phyloP scores from a whole-genome alignment of 2,888 invertebrate species.

The Lochmaea capreae region DNA sequence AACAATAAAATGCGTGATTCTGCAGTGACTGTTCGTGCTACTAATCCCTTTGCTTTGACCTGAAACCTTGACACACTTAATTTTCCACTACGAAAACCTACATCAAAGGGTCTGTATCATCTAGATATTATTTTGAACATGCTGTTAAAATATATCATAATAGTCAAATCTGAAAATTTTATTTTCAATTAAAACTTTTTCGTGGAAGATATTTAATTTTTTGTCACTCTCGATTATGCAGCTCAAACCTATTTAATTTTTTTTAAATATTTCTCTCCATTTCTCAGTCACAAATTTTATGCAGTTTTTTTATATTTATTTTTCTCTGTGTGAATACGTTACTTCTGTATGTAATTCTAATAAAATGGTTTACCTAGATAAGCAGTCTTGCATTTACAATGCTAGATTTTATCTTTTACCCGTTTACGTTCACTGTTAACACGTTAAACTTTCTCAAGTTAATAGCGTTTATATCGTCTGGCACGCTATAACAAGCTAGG shows the following conservation, averaged over 20 bases:
- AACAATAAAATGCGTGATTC: conserved; percentile 29
- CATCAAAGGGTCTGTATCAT: conserved; percentile 5
- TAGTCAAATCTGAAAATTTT: too few relatives aligned
- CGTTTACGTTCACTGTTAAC: conserved; percentile 19
- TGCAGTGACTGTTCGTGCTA: conserved; percentile 14
- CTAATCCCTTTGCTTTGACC: conserved; percentile 21
- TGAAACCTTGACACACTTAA: conserved; percentile 25
- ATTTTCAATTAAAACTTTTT: too few relatives aligned
- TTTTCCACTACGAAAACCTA: neutral
- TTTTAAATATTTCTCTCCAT: too few relatives aligned
- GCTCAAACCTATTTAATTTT: too few relatives aligned
- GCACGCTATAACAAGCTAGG: conserved; percentile 3
- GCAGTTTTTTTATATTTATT: too few relatives aligned
- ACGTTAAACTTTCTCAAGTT: conserved; percentile 13
- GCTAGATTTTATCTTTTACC: conserved; percentile 10
- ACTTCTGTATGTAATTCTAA: too few relatives aligned
- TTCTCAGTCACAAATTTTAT: too few relatives aligned
- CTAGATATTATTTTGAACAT: neutral
- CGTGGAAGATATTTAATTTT: too few relatives aligned
- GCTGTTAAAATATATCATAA: neutral
- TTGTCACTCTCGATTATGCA: too few relatives aligned
- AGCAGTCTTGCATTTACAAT: neutral
- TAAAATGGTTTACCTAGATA: too few relatives aligned
- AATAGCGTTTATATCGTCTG: neutral
- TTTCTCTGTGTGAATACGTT: too few relatives aligned